Evolutionary conservation across 2,888 invertebrate species (phyloP).

Genomic region (Steinernema carpocapsae): DNA sequence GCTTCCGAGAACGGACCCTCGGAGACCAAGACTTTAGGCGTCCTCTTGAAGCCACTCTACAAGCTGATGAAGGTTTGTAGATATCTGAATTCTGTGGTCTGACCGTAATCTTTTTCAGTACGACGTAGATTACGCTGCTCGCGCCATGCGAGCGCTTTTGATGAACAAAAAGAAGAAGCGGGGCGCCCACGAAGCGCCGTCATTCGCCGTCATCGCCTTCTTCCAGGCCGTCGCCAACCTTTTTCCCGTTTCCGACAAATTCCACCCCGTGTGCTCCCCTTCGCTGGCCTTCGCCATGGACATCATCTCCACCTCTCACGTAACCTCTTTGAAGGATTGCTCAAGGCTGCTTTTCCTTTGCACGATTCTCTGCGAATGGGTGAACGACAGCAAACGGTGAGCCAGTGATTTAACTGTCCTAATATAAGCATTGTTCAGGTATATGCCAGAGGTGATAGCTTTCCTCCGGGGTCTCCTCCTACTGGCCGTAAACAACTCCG

Average conservation of each 20-base stretch:
- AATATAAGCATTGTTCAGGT: slow-evolving; percentile 72
- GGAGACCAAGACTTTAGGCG: slow-evolving; percentile 22
- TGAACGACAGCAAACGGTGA: slow-evolving; percentile 54
- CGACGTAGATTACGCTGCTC: slow-evolving; percentile 52
- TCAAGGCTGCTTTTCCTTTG: slow-evolving; percentile 49
- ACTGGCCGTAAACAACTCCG: slow-evolving; percentile 71
- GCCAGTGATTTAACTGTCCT: not conserved
- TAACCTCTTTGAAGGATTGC: slow-evolving; percentile 39
- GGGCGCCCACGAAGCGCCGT: slow-evolving; percentile 33
- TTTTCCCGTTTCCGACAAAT: slow-evolving; percentile 87
- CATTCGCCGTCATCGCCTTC: slow-evolving; percentile 71
- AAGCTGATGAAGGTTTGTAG: slow-evolving; percentile 38
- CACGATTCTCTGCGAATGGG: slow-evolving; percentile 47
- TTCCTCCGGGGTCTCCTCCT: slow-evolving; percentile 81
- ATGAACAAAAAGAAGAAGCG: slow-evolving; percentile 29
- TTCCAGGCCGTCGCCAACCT: slow-evolving; percentile 82
- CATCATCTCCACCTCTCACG: slow-evolving; percentile 73
- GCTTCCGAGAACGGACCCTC: not conserved
- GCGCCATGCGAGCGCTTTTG: slow-evolving; percentile 56
- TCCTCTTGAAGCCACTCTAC: slow-evolving; percentile 30
- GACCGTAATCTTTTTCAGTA: slow-evolving; percentile 43
- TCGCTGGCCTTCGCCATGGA: slow-evolving; percentile 81
- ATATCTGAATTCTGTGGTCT: not conserved
- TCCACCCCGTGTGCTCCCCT: slow-evolving; percentile 88
- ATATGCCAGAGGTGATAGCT: slow-evolving; percentile 81